phyloP scores from a whole-genome alignment of 2,797 vertebrate species.

The Antennarius maculatus region DNA sequence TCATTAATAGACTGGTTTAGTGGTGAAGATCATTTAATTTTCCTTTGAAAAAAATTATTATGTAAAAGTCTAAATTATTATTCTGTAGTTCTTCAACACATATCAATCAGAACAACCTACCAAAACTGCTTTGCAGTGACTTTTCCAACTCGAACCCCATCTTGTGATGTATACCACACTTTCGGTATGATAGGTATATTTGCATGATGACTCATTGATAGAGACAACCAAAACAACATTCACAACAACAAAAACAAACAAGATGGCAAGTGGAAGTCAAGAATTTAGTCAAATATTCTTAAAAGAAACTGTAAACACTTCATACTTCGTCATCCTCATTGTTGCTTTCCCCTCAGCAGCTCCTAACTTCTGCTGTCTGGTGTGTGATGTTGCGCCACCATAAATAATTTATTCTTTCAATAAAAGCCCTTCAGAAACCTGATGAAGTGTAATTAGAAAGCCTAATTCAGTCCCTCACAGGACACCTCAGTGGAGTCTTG shows the following conservation, averaged over 20 bases:
- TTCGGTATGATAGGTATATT: no score
- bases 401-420: conserved; percentile 82
- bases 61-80: background rate
- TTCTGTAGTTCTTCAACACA: no score
- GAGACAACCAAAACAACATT: no score
- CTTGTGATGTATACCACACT: no score
- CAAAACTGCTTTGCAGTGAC: background rate
- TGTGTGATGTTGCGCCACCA: conserved; percentile 67
- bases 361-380: conserved; percentile 56
- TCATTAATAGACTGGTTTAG: background rate
- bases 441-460: conserved; percentile 79
- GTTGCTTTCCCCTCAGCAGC: conserved; percentile 55
- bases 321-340: conserved; percentile 40
- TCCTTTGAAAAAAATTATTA: background rate
- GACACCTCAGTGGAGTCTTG: conserved; percentile 57
- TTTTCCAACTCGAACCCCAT: no score
- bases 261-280: background rate
- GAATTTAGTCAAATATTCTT: conserved; percentile 23
- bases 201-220: no score
- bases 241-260: conserved; percentile 30
- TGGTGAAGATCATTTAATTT: background rate
- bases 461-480: conserved; percentile 55
- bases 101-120: no score
- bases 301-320: conserved; percentile 52
- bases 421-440: conserved; percentile 75